Evolutionary conservation across 2,888 invertebrate genomes (phyloP).

Genomic region (Prosopocoilus inquinatus): DNA sequence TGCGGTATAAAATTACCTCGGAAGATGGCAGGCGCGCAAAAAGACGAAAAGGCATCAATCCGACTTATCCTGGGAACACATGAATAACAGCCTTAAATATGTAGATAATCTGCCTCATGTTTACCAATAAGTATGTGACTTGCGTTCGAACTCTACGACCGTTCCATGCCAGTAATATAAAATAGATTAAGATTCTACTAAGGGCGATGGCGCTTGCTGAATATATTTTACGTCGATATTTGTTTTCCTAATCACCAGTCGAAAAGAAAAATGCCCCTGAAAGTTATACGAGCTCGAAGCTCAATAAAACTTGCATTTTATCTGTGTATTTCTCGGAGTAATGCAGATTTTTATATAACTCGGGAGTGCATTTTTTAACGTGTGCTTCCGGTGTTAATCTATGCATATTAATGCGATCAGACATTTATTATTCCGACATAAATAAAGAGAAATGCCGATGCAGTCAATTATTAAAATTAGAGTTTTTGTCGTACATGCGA

Average conservation of each 20-base stretch:
- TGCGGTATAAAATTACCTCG: background rate
- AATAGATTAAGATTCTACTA: constrained; percentile 3
- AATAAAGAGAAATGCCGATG: too few relatives aligned
- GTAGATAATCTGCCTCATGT: constrained; percentile 31
- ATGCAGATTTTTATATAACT: background rate
- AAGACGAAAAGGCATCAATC: constrained; percentile 25
- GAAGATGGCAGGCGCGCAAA: constrained; percentile 1
- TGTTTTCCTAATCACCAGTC: background rate
- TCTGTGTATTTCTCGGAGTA: background rate
- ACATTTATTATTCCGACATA: too few relatives aligned
- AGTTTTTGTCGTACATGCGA: too few relatives aligned
- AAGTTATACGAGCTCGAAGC: too few relatives aligned
- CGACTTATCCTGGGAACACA: constrained; percentile 25
- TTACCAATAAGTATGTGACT: constrained; percentile 31
- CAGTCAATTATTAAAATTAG: too few relatives aligned
- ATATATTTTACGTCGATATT: background rate
- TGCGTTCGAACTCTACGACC: constrained; percentile 13
- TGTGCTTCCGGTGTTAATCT: background rate
- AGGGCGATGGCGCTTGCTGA: background rate
- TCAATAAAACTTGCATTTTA: too few relatives aligned
- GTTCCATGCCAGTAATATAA: background rate
- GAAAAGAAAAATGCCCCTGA: too few relatives aligned
- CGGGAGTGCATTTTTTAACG: background rate
- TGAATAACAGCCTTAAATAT: constrained; percentile 30
- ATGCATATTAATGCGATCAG: background rate